Evolutionary conservation across 1,140 invertebrate genomes (phyloP).

Genomic region (Drosophila santomea): DNA sequence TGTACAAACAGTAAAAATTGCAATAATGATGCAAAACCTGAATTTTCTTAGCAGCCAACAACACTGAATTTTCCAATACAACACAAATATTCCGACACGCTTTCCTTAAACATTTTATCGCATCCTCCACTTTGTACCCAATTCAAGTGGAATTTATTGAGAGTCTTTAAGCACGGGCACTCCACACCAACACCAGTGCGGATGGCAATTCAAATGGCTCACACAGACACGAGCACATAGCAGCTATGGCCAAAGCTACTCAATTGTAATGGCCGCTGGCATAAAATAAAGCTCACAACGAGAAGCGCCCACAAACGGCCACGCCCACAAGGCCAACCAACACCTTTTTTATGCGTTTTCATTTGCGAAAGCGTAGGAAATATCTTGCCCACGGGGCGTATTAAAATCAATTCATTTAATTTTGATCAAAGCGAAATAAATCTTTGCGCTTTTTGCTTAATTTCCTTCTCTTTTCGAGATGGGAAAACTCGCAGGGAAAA

Average conservation of each 20-base stretch:
- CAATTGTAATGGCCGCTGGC: slow-evolving; percentile 65
- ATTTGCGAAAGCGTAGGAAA: slow-evolving; percentile 75
- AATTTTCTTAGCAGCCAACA: not conserved
- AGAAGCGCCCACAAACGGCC: slow-evolving; percentile 31
- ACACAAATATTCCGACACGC: slow-evolving; percentile 39
- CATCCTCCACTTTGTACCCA: slow-evolving; percentile 54
- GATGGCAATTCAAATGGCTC: slow-evolving; percentile 36
- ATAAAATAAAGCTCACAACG: slow-evolving; percentile 49
- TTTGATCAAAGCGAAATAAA: slow-evolving; percentile 83
- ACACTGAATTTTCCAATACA: slow-evolving; percentile 2
- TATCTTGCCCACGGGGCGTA: slow-evolving; percentile 83
- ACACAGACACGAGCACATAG: slow-evolving; percentile 18
- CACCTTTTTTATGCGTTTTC: slow-evolving; percentile 79
- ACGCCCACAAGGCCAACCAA: slow-evolving; percentile 53
- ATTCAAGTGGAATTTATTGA: slow-evolving; percentile 63
- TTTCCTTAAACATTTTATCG: slow-evolving; percentile 55
- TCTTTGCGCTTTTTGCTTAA: slow-evolving; percentile 83
- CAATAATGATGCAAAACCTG: not conserved
- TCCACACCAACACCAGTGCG: slow-evolving; percentile 9
- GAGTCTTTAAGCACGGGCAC: slow-evolving; percentile 47
- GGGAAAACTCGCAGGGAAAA: slow-evolving; percentile 66
- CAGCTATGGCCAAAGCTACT: slow-evolving; percentile 36
- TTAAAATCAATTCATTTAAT: slow-evolving; percentile 84
- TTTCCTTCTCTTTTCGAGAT: slow-evolving; percentile 64
- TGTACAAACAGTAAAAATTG: no score